phyloP scores from a whole-genome alignment of 2,888 invertebrate genomes.

The Lasioglossum zephyrum region DNA sequence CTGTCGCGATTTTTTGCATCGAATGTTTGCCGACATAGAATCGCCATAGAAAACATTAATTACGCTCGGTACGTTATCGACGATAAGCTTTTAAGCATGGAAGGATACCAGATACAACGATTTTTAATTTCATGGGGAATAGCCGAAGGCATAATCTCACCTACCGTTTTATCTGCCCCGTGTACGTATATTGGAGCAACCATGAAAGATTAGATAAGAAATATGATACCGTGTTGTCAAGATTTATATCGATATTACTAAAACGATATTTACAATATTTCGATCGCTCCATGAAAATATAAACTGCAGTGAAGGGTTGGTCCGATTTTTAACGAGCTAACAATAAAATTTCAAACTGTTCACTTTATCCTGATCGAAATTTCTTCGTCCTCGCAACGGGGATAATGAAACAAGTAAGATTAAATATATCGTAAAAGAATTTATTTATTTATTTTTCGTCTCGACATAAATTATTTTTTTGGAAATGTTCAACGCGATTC shows the following conservation, averaged over 20 bases:
- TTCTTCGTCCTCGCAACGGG: not conserved
- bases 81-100: conserved; percentile 28
- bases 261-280: not conserved
- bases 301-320: not conserved
- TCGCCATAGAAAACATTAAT: conserved; percentile 22
- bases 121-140: conserved; percentile 20
- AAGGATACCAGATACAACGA: conserved; percentile 11
- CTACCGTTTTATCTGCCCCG: conserved; percentile 30
- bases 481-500: no score
- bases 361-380: not conserved
- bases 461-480: no score
- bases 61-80: conserved; percentile 7
- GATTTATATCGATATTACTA: conserved; percentile 1
- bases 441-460: no score
- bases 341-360: not conserved
- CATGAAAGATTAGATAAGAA: conserved; percentile 45
- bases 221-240: conserved; percentile 11
- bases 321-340: not conserved
- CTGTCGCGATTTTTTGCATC: not conserved
- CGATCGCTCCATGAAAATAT: not conserved
- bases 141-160: conserved; percentile 19
- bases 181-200: conserved; percentile 29
- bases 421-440: not conserved
- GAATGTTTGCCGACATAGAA: not conserved
- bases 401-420: not conserved